phyloP scores from a whole-genome alignment of 2,888 invertebrate genomes.

The Coenonympha arcania region DNA sequence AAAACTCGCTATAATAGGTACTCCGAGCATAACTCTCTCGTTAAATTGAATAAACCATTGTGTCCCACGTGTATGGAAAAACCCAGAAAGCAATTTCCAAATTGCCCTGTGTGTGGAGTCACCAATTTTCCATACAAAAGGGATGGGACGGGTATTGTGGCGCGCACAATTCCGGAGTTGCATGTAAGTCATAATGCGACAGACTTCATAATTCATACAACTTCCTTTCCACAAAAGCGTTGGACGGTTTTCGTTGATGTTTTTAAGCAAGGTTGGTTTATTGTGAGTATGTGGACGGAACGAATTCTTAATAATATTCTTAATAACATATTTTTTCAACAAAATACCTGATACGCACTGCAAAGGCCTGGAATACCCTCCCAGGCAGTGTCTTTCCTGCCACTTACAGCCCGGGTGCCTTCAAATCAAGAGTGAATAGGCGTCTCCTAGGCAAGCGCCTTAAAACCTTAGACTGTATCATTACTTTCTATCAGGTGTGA shows the following conservation, averaged over 20 bases:
- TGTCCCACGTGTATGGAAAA: constrained; percentile 5
- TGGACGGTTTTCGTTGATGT: constrained; percentile 4
- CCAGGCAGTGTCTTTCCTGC: too few species aligned
- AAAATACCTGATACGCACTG: too few species aligned
- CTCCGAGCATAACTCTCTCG: too few species aligned
- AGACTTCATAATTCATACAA: constrained; percentile 19
- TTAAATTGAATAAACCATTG: constrained; percentile 7
- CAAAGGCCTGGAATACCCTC: too few species aligned
- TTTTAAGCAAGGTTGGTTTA: background rate
- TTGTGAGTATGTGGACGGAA: background rate
- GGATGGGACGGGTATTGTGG: constrained; percentile 18
- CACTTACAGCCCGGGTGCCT: too few species aligned
- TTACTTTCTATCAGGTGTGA: too few species aligned
- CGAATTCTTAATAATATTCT: background rate
- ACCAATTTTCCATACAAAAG: constrained; percentile 26
- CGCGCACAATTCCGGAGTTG: constrained; percentile 16
- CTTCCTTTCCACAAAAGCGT: constrained; percentile 11
- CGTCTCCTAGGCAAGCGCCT: too few species aligned
- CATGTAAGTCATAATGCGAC: constrained; percentile 15
- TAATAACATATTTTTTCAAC: too few species aligned
- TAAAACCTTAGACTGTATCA: too few species aligned
- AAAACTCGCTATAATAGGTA: too few species aligned
- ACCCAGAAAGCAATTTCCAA: constrained; percentile 16
- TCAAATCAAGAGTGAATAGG: too few species aligned
- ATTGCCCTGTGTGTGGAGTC: constrained; percentile 32